Percentiles rank a stretch among this genome's conserved stretches.
Conservation (phyloP, 2,888 invertebrate species). For the Ochropacha duplaris region DNA sequence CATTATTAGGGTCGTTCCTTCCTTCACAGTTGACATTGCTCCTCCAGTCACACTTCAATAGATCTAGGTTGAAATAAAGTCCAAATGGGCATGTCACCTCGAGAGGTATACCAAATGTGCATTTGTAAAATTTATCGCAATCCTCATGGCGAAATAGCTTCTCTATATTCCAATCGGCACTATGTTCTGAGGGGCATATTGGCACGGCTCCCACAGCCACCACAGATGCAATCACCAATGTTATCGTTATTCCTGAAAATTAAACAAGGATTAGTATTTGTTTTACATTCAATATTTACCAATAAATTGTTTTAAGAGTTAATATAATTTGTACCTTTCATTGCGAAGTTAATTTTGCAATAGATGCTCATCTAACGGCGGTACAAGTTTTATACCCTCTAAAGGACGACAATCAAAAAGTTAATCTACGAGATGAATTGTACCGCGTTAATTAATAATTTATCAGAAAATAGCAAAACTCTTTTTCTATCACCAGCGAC, state of each 20-base stretch:
- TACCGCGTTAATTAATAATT: slow-evolving; percentile 13
- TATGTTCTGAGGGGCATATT: slow-evolving; percentile 61
- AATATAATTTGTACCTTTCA: slow-evolving; percentile 24
- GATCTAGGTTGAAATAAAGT: slow-evolving; percentile 81
- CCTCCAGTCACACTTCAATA: slow-evolving; percentile 83
- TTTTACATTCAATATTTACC: neutral
- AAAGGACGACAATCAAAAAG: slow-evolving; percentile 12
- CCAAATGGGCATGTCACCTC: slow-evolving; percentile 82
- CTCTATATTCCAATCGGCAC: slow-evolving; percentile 54
- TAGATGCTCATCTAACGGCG: slow-evolving; percentile 9
- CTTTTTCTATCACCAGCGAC: too few relatives aligned
- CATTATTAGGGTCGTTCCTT: slow-evolving; percentile 44
- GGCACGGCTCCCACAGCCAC: slow-evolving; percentile 29
- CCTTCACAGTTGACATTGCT: slow-evolving; percentile 84
- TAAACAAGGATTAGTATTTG: neutral
- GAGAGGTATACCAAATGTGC: slow-evolving; percentile 84
- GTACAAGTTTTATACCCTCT: slow-evolving; percentile 19
- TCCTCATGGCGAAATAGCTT: slow-evolving; percentile 81
- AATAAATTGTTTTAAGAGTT: neutral
- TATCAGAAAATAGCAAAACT: slow-evolving; percentile 21
- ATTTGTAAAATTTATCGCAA: slow-evolving; percentile 86
- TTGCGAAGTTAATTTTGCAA: slow-evolving; percentile 17
- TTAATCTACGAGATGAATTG: slow-evolving; percentile 24
- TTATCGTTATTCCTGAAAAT: slow-evolving; percentile 37
- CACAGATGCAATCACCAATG: slow-evolving; percentile 32